Evolutionary conservation across 2,797 vertebrate species (phyloP).

Genomic region (Xiphorhynchus erythropygius): DNA sequence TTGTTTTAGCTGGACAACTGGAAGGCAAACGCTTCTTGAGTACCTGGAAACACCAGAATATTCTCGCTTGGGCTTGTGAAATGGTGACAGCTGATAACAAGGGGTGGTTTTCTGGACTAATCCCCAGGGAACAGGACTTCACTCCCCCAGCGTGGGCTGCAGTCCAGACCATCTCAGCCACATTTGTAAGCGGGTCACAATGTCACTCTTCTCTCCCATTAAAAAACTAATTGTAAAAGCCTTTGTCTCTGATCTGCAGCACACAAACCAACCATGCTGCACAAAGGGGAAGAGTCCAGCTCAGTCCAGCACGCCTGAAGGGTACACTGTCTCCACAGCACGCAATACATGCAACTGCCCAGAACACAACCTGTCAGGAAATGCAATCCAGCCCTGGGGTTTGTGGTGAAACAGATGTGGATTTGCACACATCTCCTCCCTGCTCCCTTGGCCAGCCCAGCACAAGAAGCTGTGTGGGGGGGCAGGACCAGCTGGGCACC

Average conservation of each 20-base stretch:
- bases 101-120: background rate
- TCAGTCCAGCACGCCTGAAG: background rate
- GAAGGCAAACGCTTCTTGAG: background rate
- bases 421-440: background rate
- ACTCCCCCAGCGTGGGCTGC: background rate
- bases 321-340: background rate
- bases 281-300: slow-evolving; percentile 20
- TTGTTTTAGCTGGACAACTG: background rate
- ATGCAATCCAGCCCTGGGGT: background rate
- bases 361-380: background rate
- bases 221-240: slow-evolving; percentile 41
- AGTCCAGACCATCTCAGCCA: slow-evolving; percentile 20
- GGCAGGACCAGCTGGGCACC: background rate
- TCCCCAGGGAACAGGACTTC: slow-evolving; percentile 8
- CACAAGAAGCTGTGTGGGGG: background rate
- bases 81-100: background rate
- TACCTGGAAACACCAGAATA: background rate
- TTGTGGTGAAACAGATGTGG: background rate
- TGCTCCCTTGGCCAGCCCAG: accelerated
- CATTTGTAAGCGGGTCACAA: slow-evolving; percentile 27
- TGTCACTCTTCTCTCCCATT: slow-evolving; percentile 24
- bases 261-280: background rate
- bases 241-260: slow-evolving; percentile 30
- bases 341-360: background rate
- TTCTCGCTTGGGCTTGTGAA: background rate